Evolutionary conservation across 2,888 invertebrate genomes (phyloP), one percentile per base, ranked within the genome.

Genomic region (Monopis laevigella): DNA sequence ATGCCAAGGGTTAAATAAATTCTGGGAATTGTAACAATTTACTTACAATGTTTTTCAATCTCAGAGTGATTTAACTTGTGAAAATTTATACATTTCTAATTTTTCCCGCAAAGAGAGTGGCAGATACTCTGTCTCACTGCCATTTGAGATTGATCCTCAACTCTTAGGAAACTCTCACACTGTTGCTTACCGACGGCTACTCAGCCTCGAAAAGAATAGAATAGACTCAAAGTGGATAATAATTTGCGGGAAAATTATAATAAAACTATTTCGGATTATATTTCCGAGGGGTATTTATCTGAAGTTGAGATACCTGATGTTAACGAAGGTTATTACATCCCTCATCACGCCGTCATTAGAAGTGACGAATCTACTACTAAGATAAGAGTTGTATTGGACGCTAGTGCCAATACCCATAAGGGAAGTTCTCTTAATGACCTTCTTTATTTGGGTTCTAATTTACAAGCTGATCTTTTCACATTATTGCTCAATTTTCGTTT

Each of bases 61-160:
- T n/a, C n/a, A n/a, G n/a, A n/a, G n/a, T n/a, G n/a, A n/a, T n/a
- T n/a, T n/a, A n/a, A n/a, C n/a, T n/a, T n/a, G n/a, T n/a, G n/a
- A n/a, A n/a, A n/a, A n/a, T n/a, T n/a, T n/a, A n/a, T n/a, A n/a
- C n/a, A n/a, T n/a, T n/a, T n/a, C n/a, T n/a, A n/a, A n/a, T n/a
- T n/a, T n/a, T n/a, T n/a, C n/a, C n/a, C n/a, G n/a, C n/a, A n/a
- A n/a, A n/a, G n/a, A n/a, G n/a, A n/a, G n/a, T n/a, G n/a, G n/a
- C n/a, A n/a, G n/a, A n/a, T n/a, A n/a, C n/a, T n/a, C n/a, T n/a
- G n/a, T n/a, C 16, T 14, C 12, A 14, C 7, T 14, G 12, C 34
- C 2, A 34, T 34, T 34, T 34, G 2, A 34, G 12, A 34, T 34
- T 34, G n/a, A n/a, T n/a, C n/a, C n/a, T n/a, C n/a, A n/a, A n/a